phyloP scores from a whole-genome alignment of 2,797 vertebrate genomes.

The Discoglossus pictus region DNA sequence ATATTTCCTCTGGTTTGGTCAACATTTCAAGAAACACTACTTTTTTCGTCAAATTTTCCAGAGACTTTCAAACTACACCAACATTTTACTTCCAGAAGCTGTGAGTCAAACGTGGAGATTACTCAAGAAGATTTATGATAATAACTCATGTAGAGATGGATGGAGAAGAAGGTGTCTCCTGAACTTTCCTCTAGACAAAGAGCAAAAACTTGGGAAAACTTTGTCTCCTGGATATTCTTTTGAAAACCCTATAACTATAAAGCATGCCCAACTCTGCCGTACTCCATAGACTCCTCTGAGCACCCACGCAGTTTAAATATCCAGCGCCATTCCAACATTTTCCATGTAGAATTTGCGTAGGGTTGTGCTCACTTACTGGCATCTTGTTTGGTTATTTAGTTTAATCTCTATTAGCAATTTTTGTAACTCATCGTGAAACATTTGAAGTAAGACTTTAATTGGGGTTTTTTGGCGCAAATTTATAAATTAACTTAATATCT shows the following conservation, averaged over 20 bases:
- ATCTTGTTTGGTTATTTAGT: too few species aligned
- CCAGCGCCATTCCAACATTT: too few species aligned
- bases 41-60: too few species aligned
- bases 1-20: too few species aligned
- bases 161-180: conserved; percentile 8
- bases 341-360: conserved; percentile 1
- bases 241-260: conserved; percentile 4
- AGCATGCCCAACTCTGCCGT: background rate
- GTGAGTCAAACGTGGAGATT: background rate
- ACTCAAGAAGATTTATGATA: conserved; percentile 15
- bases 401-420: too few species aligned
- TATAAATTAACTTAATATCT: too few species aligned
- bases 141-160: conserved; percentile 22
- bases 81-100: background rate
- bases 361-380: too few species aligned
- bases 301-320: too few species aligned
- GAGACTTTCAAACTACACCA: background rate
- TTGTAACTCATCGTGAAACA: too few species aligned
- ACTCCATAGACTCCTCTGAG: background rate
- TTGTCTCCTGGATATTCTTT: conserved; percentile 3
- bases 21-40: too few species aligned
- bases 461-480: too few species aligned
- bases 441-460: too few species aligned
- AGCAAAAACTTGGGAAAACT: background rate
- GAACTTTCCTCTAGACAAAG: conserved; percentile 27